phyloP scores from a whole-genome alignment of 2,888 invertebrate genomes.

The Nephrocerus scutellatus region DNA sequence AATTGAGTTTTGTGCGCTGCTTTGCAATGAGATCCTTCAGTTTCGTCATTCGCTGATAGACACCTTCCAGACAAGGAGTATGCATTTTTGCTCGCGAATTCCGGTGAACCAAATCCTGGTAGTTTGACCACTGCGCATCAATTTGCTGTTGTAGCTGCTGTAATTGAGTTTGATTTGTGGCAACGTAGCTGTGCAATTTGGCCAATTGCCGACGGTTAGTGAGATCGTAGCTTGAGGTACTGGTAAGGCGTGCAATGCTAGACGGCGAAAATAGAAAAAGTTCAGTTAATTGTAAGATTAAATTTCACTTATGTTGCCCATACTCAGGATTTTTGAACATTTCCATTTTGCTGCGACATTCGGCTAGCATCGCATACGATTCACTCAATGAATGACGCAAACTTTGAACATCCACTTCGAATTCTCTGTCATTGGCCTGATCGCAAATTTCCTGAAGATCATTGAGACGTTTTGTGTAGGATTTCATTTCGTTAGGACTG shows the following conservation, averaged over 20 bases:
- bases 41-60: constrained; percentile 71
- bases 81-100: constrained; percentile 40
- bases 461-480: constrained; percentile 50
- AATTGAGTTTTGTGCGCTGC: constrained; percentile 51
- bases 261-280: background rate
- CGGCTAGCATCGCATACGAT: constrained; percentile 44
- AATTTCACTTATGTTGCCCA: constrained; percentile 11
- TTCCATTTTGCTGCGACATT: constrained; percentile 42
- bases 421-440: constrained; percentile 58
- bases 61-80: constrained; percentile 63
- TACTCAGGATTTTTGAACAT: constrained; percentile 42
- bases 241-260: constrained; percentile 37
- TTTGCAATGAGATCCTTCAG: constrained; percentile 63
- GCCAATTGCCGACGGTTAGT: constrained; percentile 53
- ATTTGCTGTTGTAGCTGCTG: constrained; percentile 64
- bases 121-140: constrained; percentile 70
- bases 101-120: constrained; percentile 51
- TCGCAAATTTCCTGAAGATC: constrained; percentile 55
- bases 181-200: constrained; percentile 61
- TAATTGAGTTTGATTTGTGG: constrained; percentile 69
- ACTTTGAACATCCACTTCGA: constrained; percentile 55
- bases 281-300: background rate
- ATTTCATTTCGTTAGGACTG: constrained; percentile 52
- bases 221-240: constrained; percentile 35
- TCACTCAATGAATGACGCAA: constrained; percentile 49